These are phyloP conservation scores for Acleris literana DNA, from an alignment of 2,888 invertebrate species.

Conservation along the genomic window DNA sequence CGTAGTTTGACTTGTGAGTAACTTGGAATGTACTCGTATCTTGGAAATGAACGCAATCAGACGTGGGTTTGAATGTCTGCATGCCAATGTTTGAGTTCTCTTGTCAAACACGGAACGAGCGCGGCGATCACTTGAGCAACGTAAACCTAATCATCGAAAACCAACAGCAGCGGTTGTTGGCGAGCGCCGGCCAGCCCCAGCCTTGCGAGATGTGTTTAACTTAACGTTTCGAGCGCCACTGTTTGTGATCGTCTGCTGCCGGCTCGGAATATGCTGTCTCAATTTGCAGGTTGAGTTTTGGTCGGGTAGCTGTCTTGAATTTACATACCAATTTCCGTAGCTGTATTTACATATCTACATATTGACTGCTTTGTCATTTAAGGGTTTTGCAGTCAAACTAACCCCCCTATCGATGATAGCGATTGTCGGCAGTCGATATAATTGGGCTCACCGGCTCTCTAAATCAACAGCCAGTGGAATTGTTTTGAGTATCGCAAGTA, in stretches of 20 bases:
- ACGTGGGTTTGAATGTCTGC: constrained; percentile 16
- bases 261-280: not conserved
- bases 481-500: no score
- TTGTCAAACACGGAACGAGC: constrained; percentile 55
- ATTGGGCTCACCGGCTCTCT: no score
- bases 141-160: constrained; percentile 68
- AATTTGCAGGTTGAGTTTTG: constrained; percentile 5
- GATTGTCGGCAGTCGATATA: no score
- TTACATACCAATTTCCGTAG: constrained; percentile 1
- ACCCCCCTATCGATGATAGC: no score
- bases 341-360: no score
- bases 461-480: no score
- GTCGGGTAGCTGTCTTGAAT: not conserved
- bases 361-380: no score
- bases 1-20: not conserved
- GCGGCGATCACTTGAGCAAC: constrained; percentile 55
- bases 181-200: constrained; percentile 48
- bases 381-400: no score
- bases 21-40: not conserved
- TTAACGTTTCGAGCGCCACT: constrained; percentile 42
- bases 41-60: constrained; percentile 17
- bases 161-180: constrained; percentile 52
- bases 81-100: constrained; percentile 51
- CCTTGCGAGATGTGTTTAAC: constrained; percentile 50
- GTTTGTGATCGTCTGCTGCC: constrained; percentile 27